phyloP scores from a whole-genome alignment of 2,797 vertebrate species.

The Darevskia nairensis region DNA sequence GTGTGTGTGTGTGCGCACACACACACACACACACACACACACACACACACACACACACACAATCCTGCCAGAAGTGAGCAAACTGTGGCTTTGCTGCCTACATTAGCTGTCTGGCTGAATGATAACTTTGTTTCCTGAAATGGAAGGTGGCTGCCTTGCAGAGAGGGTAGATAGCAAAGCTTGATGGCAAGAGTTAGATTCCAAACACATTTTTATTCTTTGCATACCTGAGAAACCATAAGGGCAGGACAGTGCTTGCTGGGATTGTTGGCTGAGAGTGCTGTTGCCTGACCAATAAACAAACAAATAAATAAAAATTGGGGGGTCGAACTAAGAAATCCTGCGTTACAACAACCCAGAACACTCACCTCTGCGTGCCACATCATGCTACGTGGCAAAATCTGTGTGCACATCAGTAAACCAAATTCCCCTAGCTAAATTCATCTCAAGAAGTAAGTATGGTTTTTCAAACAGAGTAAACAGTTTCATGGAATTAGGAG shows the following conservation, averaged over 20 bases:
- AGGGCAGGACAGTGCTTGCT: neutral
- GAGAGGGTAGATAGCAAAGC: neutral
- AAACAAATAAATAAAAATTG: too few relatives aligned
- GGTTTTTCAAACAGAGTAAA: neutral
- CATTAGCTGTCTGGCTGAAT: rapidly evolving
- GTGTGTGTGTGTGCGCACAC: too few relatives aligned
- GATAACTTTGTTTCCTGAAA: conserved; percentile 23
- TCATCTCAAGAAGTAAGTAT: neutral
- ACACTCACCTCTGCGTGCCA: neutral
- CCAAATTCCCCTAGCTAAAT: neutral
- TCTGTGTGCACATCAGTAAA: neutral
- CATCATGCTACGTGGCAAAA: neutral
- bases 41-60: neutral
- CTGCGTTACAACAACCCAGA: neutral
- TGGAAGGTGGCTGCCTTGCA: conserved; percentile 9
- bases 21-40: too few relatives aligned
- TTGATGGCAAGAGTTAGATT: neutral
- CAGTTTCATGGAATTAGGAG: neutral
- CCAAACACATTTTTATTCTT: neutral
- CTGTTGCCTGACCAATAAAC: neutral
- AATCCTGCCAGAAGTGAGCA: neutral
- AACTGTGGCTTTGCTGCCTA: neutral
- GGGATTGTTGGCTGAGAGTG: neutral
- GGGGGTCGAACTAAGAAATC: conserved; percentile 2
- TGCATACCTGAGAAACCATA: neutral